A percentile compares a stretch with the other conserved stretches of the same genome.
Evolutionary conservation across 2,888 invertebrate genomes (phyloP).

Genomic region (Achlya flavicornis): DNA sequence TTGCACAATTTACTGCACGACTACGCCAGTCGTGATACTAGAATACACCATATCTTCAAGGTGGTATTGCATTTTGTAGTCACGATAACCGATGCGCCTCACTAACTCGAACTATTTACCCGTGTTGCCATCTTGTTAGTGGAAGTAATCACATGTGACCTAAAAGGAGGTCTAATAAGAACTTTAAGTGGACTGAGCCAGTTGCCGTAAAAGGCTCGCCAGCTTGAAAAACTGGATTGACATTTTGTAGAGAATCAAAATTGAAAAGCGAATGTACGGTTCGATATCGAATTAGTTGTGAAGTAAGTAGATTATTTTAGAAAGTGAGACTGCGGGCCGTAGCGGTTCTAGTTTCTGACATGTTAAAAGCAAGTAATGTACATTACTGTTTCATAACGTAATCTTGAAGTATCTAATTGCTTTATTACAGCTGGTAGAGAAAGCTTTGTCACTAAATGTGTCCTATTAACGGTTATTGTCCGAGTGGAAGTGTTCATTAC

Average conservation of each 20-base stretch:
- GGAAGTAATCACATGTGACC: constrained; percentile 14
- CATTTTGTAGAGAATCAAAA: constrained; percentile 33
- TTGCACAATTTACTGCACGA: constrained; percentile 77
- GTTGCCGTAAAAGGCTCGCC: constrained; percentile 38
- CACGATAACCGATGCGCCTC: constrained; percentile 57
- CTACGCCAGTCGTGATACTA: constrained; percentile 60
- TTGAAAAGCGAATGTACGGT: constrained; percentile 36
- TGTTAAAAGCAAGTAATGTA: constrained; percentile 14
- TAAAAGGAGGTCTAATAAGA: constrained; percentile 24
- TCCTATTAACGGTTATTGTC: constrained; percentile 75
- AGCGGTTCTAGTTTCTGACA: constrained; percentile 13
- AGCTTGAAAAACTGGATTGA: constrained; percentile 45
- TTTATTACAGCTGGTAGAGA: constrained; percentile 55
- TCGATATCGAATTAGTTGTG: constrained; percentile 37
- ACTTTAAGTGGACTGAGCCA: constrained; percentile 31
- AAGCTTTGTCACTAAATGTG: constrained; percentile 71
- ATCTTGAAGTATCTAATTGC: constrained; percentile 48
- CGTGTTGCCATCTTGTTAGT: neutral
- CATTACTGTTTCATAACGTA: neutral
- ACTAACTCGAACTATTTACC: constrained; percentile 19
- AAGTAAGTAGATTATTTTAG: constrained; percentile 42
- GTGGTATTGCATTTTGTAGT: constrained; percentile 60
- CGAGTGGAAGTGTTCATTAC: constrained; percentile 80
- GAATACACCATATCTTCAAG: constrained; percentile 63
- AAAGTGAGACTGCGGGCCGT: constrained; percentile 48